These are phyloP conservation scores for Salmo trutta DNA, from an alignment of 2,797 vertebrate genomes.

Conservation along the genomic window DNA sequence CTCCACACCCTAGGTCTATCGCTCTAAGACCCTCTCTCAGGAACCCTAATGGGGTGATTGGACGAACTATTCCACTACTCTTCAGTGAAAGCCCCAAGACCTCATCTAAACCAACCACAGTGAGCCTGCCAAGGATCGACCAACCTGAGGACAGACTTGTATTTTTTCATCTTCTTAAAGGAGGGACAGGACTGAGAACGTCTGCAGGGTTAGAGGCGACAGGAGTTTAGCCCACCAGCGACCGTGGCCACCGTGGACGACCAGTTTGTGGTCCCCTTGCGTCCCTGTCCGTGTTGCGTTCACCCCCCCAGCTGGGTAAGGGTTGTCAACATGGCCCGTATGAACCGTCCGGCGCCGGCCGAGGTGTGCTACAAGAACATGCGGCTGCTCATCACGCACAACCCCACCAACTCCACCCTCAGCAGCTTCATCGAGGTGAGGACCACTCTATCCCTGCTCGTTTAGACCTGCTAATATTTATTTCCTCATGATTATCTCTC, in stretches of 20 bases:
- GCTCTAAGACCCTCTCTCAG: not conserved
- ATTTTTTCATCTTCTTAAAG: not conserved
- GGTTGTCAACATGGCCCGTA: constrained; percentile 74
- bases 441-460: not conserved
- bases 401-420: constrained; percentile 92
- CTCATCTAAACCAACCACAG: not conserved
- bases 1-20: not conserved
- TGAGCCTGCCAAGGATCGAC: not conserved
- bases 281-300: not conserved
- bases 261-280: constrained; percentile 8
- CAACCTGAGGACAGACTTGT: not conserved
- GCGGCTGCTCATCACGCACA: constrained; percentile 98
- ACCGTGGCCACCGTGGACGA: not conserved
- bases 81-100: not conserved
- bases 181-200: not conserved
- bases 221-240: not conserved
- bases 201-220: not conserved
- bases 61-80: not conserved
- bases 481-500: not conserved
- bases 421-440: constrained; percentile 92
- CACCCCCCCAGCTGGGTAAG: not conserved
- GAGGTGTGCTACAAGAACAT: constrained; percentile 98
- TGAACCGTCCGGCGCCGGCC: constrained; percentile 95
- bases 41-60: constrained; percentile 1
- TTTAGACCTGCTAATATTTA: not conserved